These are phyloP conservation scores for Galerucella nymphaeae DNA, from an alignment of 2,888 invertebrate species.

Conservation along the genomic window DNA sequence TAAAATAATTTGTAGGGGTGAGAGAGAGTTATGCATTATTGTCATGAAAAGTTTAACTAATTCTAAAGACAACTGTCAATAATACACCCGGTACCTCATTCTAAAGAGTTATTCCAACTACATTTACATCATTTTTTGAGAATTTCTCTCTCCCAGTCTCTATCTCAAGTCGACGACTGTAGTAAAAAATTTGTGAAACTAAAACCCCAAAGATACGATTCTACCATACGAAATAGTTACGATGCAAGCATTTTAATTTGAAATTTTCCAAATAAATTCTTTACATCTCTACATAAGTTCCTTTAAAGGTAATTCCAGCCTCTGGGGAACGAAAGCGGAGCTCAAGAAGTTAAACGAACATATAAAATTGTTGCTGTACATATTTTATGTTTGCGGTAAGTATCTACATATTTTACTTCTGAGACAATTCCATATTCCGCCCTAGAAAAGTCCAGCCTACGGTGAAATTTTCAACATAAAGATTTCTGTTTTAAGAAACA, in stretches of 20 bases:
- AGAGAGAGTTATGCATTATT: no score
- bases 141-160: no score
- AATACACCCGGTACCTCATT: no score
- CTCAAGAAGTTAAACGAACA: constrained; percentile 15
- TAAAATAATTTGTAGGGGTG: no score
- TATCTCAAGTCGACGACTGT: no score
- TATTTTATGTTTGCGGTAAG: constrained; percentile 20
- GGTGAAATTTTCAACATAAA: constrained; percentile 27
- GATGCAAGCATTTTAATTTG: neutral
- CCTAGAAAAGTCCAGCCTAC: constrained; percentile 16
- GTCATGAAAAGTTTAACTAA: no score
- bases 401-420: constrained; percentile 17
- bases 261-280: constrained; percentile 1
- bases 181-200: no score
- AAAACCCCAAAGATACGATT: neutral
- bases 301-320: neutral
- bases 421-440: constrained; percentile 11
- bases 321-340: neutral
- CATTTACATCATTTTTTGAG: no score
- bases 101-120: no score
- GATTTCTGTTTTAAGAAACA: constrained; percentile 31
- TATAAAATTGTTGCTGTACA: constrained; percentile 7
- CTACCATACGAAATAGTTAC: no score
- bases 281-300: constrained; percentile 4
- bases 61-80: no score